These are phyloP conservation scores for Pantelozetes paolii DNA, from an alignment of 2,888 invertebrate genomes.

Conservation along the genomic window DNA sequence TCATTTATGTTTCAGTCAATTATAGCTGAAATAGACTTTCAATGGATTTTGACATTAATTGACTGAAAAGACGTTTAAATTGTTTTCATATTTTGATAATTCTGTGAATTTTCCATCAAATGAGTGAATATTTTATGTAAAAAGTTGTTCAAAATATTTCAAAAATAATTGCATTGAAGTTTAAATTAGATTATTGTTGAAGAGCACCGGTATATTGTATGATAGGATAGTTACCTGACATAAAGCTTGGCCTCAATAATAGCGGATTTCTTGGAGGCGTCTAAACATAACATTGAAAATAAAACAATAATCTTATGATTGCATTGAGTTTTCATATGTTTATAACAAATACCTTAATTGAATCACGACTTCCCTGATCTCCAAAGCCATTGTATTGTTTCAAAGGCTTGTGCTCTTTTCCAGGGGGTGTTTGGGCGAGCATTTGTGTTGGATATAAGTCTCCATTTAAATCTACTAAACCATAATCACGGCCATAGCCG, in stretches of 20 bases:
- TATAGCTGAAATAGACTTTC: no score
- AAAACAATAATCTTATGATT: conserved; percentile 9
- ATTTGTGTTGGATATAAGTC: conserved; percentile 20
- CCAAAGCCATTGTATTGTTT: not conserved
- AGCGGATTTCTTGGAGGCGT: conserved; percentile 14
- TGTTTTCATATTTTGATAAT: no score
- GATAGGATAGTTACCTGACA: conserved; percentile 7
- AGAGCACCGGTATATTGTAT: not conserved
- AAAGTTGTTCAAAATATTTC: no score
- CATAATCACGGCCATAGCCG: conserved; percentile 11
- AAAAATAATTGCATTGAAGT: not conserved
- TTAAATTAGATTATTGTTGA: not conserved
- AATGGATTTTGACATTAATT: no score
- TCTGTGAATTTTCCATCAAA: no score
- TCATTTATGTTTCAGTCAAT: no score
- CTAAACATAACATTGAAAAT: not conserved
- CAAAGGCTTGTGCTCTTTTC: conserved; percentile 2
- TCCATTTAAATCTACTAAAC: conserved; percentile 6
- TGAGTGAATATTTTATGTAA: no score
- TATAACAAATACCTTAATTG: conserved; percentile 10
- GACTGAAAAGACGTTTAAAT: no score
- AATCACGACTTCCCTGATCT: not conserved
- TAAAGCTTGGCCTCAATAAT: conserved; percentile 29
- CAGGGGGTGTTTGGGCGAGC: not conserved
- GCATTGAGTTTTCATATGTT: not conserved